These are phyloP conservation scores for Eidolon helvum DNA, from an alignment of 2,113 vertebrate genomes.

Conservation along the genomic window DNA sequence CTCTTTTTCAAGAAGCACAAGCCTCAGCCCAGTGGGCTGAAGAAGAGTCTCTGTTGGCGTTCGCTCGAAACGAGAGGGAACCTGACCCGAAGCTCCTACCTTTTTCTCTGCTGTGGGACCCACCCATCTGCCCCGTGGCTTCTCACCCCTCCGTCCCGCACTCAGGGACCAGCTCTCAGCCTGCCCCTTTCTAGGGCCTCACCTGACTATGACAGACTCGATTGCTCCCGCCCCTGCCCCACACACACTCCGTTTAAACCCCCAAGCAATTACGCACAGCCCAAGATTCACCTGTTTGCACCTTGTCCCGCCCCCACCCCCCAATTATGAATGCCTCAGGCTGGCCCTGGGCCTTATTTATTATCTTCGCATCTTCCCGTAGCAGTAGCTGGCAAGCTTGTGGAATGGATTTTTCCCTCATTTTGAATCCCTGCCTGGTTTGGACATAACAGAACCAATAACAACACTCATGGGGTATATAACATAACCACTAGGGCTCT, in stretches of 20 bases:
- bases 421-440: background rate
- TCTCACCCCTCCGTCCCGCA: background rate
- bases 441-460: background rate
- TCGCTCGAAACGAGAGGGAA: background rate
- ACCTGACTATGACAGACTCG: background rate
- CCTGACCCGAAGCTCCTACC: background rate
- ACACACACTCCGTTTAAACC: rapidly evolving
- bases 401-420: background rate
- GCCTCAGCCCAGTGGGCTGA: background rate
- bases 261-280: background rate
- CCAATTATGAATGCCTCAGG: background rate
- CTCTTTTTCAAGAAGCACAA: background rate
- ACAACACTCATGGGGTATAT: background rate
- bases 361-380: background rate
- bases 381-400: background rate
- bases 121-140: no score
- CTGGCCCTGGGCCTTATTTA: background rate
- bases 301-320: background rate
- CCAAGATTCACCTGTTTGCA: background rate
- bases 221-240: background rate
- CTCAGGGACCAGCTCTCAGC: background rate
- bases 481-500: background rate
- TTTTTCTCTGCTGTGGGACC: background rate
- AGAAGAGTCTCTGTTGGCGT: background rate
- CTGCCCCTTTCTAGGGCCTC: rapidly evolving